A percentile compares a stretch with the other conserved stretches of the same genome.
These are phyloP conservation scores for Hippolais icterina DNA, from an alignment of 2,113 vertebrate genomes.

Conservation along the genomic window DNA sequence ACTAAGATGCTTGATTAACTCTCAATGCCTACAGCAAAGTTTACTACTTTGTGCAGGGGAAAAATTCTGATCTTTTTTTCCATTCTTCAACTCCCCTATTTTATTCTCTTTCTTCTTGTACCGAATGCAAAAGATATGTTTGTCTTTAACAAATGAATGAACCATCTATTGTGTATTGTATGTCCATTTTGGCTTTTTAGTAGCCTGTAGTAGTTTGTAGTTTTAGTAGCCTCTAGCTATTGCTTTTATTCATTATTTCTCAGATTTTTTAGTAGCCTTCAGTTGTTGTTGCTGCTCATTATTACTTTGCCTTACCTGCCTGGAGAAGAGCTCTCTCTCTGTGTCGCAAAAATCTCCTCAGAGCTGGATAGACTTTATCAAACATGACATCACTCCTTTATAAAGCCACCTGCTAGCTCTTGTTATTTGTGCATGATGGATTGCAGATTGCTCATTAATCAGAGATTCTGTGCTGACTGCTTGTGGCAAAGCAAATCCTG, in stretches of 20 bases:
- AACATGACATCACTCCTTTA: background rate
- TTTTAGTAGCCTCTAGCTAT: background rate
- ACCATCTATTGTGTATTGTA: background rate
- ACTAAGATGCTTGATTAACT: background rate
- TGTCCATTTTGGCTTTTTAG: background rate
- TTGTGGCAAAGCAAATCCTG: background rate
- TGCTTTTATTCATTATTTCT: background rate
- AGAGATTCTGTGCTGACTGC: background rate
- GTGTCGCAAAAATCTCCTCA: background rate
- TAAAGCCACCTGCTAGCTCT: background rate
- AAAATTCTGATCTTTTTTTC: background rate
- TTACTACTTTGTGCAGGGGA: background rate
- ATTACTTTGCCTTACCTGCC: background rate
- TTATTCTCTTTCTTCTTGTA: background rate
- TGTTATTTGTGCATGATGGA: fast-evolving
- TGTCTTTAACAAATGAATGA: background rate
- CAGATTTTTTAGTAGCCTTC: background rate
- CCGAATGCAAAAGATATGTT: background rate
- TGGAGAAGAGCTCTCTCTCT: background rate
- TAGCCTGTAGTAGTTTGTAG: background rate
- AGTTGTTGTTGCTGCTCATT: background rate
- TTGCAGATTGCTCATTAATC: background rate
- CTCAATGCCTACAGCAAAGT: background rate
- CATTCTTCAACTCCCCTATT: fast-evolving
- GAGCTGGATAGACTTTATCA: background rate